Evolutionary conservation across 2,113 vertebrate species (phyloP).

Genomic region (Odontophorus gujanensis): DNA sequence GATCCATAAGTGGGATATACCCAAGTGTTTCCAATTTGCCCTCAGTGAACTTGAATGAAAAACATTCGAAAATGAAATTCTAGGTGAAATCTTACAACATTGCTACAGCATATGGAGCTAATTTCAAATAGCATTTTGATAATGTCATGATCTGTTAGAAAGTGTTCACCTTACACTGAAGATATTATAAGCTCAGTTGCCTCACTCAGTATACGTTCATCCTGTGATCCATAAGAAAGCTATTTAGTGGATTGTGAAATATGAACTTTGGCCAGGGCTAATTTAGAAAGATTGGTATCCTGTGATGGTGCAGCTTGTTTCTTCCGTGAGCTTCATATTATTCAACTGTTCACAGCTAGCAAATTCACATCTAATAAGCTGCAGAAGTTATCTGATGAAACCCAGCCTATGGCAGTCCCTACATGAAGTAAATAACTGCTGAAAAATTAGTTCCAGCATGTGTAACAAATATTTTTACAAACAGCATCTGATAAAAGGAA

Average conservation of each 20-base stretch:
- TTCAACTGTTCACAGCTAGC: conserved; percentile 65
- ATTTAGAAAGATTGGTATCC: not conserved
- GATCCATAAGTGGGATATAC: conserved; percentile 6
- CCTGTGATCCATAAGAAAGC: conserved; percentile 59
- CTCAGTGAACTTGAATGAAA: conserved; percentile 50
- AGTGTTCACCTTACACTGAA: conserved; percentile 59
- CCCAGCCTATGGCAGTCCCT: conserved; percentile 9
- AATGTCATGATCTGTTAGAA: conserved; percentile 69
- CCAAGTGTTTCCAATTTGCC: conserved; percentile 71
- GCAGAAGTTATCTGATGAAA: conserved; percentile 56
- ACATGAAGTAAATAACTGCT: conserved; percentile 25
- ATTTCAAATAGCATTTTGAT: conserved; percentile 70
- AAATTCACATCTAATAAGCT: conserved; percentile 69
- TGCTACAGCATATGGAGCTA: conserved; percentile 66
- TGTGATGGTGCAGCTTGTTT: conserved; percentile 34
- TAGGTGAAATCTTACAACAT: conserved; percentile 44
- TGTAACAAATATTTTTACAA: conserved; percentile 47
- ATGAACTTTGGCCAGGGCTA: conserved; percentile 53
- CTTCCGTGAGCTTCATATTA: conserved; percentile 32
- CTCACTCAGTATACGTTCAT: conserved; percentile 51
- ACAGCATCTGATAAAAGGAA: conserved; percentile 24
- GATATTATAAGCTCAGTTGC: conserved; percentile 41
- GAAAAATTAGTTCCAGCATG: conserved; percentile 33
- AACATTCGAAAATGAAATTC: conserved; percentile 64
- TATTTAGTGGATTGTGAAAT: conserved; percentile 60